phyloP scores from a whole-genome alignment of 2,113 vertebrate species.

The Micronycteris hirsuta region DNA sequence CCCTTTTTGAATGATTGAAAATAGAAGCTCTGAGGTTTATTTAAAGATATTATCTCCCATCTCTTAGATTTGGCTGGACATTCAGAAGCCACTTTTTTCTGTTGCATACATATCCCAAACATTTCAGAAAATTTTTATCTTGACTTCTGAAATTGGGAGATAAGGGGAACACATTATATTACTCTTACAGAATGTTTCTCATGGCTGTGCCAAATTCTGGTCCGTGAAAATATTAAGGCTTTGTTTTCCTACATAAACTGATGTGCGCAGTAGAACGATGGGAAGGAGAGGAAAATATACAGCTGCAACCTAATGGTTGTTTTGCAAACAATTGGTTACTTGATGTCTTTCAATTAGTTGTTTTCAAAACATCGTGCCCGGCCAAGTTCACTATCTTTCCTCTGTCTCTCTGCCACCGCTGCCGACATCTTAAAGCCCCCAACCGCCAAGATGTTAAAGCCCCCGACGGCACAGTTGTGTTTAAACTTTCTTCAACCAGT shows the following conservation, averaged over 20 bases:
- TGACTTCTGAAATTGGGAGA: background rate
- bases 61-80: background rate
- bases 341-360: background rate
- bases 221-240: background rate
- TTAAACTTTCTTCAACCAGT: conserved; percentile 64
- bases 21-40: background rate
- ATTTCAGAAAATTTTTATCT: background rate
- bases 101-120: background rate
- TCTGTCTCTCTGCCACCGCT: background rate
- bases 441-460: conserved; percentile 11
- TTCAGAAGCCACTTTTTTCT: background rate
- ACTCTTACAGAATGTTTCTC: background rate
- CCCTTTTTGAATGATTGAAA: background rate
- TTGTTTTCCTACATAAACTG: background rate
- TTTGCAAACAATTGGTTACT: background rate
- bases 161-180: background rate
- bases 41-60: background rate
- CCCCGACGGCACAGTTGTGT: background rate
- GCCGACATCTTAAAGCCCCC: conserved; percentile 15
- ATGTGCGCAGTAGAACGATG: background rate
- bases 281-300: background rate
- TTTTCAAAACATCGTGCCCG: conserved; percentile 6
- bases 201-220: background rate
- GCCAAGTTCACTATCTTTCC: background rate
- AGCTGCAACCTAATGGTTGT: background rate